Base-by-base conservation (phyloP, 2,888 invertebrate species). In the Agrotis clavis region DNA sequence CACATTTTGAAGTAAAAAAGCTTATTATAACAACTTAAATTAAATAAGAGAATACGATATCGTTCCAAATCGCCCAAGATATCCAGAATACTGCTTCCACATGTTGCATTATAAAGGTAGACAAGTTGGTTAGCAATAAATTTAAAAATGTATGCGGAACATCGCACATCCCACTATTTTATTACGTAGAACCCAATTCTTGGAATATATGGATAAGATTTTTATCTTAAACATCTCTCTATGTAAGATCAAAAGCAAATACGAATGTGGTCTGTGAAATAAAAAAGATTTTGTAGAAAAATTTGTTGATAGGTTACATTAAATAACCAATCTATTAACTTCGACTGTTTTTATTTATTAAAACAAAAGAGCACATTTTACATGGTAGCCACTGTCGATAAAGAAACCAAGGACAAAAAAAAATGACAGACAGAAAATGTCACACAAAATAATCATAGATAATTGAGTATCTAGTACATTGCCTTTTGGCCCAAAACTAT, bases 131-230 rank as follows among this genome's bases (percentile, higher is more conserved):
- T 87, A 87, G 89, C 84, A 84, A 88, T 90, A 90, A 89, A 90
- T 89, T 92, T 90, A 90, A 90, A 91, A 91, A 90, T 90, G 89
- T 87, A 91, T 90, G 85, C 77, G 77, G 67, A 78, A 81, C 83
- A 82, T 80, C 75, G 77, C 62, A 65, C 72, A 51, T 48, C 62
- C 69, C n/a, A 68, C 70, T 87, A 82, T 85, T 81, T 84, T 82
- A 85, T 80, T 76, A 74, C 84, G 50, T 70, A 60, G 62, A 74
- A 80, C 74, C 74, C 74, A 80, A 80, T 82, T 70, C 74, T 69
- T 56, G 5, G 54, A 66, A 73, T 74, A 56, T 18, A 71, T 75
- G 71, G 70, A 68, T 71, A 71, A 82, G 64, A 84, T 73, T 80
- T 84, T 77, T 13, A 72, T 73, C 61, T 75, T 48, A 64, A 57